Percentiles rank a stretch among this genome's conserved stretches.
These are phyloP conservation scores for Acronicta aceris DNA, from an alignment of 2,888 invertebrate genomes.

Conservation along the genomic window DNA sequence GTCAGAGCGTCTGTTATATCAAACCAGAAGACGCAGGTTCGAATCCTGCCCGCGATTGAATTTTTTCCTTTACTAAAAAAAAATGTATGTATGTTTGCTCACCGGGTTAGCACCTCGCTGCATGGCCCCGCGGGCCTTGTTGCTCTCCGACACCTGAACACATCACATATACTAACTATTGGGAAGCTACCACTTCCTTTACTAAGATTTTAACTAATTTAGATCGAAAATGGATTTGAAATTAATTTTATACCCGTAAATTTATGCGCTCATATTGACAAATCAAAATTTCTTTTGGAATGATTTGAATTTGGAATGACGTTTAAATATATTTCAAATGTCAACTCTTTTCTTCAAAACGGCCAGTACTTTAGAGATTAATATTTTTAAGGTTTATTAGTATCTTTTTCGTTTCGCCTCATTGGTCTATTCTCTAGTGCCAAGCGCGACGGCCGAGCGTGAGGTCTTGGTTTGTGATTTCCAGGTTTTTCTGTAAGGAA, in stretches of 20 bases:
- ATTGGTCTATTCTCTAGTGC: conserved; percentile 32
- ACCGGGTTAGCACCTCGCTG: conserved; percentile 65
- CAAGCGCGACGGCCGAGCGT: conserved; percentile 22
- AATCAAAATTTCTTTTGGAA: conserved; percentile 3
- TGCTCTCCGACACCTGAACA: conserved; percentile 62
- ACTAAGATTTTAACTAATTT: conserved; percentile 22
- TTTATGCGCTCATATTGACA: conserved; percentile 41
- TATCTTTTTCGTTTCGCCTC: conserved; percentile 24
- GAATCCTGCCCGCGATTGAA: too few species aligned
- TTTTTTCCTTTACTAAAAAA: too few species aligned
- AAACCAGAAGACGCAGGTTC: too few species aligned
- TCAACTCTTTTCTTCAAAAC: conserved; percentile 11
- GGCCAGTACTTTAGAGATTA: conserved; percentile 15
- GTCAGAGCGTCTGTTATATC: too few species aligned
- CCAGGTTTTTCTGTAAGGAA: conserved; percentile 32
- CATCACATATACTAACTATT: conserved; percentile 42
- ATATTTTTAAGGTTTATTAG: background rate
- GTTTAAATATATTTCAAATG: conserved; percentile 8
- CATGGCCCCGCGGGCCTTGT: conserved; percentile 70
- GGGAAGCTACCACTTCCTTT: conserved; percentile 6
- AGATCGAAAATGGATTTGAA: conserved; percentile 3
- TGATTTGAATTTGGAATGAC: conserved; percentile 45
- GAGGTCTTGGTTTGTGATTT: conserved; percentile 16
- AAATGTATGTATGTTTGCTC: conserved; percentile 41
- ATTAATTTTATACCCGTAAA: conserved; percentile 7